Base-by-base conservation (phyloP, 2,797 vertebrate species). In the Dallia pectoralis region DNA sequence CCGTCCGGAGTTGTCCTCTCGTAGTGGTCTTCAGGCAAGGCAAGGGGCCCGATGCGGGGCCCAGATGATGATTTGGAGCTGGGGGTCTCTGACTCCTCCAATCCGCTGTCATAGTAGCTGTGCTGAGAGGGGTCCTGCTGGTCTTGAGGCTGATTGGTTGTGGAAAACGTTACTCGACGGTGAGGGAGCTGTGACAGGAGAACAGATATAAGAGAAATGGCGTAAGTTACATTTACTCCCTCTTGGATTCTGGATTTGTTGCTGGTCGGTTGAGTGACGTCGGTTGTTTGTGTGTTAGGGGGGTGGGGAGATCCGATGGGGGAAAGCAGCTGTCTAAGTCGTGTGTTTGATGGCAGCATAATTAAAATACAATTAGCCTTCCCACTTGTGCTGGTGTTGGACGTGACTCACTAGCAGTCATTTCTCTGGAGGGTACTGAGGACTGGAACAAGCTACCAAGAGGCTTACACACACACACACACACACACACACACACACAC, bases 41-140 rank as follows among this genome's bases (percentile, higher is more conserved):
- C 96, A 81, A 99, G 90, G 2, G 98, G 97, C 86, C 96, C 97
- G 0, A 98, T 96, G 74, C 97, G 96, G 59, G 98, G 97, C 69
- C 98, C 98, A 0, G 97, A 99, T 0, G 98, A 99, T 0, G 97
- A 99, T 88, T 99, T 99, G 90, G 96, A 98, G 93, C 97, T 99
- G 47, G 98, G 98, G 5, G 98, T 99, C 93, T 99, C 98, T 0
- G 98, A 99, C 82, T 99, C 98, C 87, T 99, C 98, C 88, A 99
- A 93, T 75, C 98, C 98, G 0, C 98, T 99, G 86, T 99, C 98
- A 0, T 99, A 99, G 89, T 98, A 99, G 90, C 96, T 98, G 90
- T 98, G 97, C 92, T 98, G 98, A 75, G 97, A 98, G 71, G 96
- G 95, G 69, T 99, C 98, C 89, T 98, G 97, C 84, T 97, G 92